Base-by-base conservation (phyloP, 2,113 vertebrate species). In the Ceyx margarethae region DNA sequence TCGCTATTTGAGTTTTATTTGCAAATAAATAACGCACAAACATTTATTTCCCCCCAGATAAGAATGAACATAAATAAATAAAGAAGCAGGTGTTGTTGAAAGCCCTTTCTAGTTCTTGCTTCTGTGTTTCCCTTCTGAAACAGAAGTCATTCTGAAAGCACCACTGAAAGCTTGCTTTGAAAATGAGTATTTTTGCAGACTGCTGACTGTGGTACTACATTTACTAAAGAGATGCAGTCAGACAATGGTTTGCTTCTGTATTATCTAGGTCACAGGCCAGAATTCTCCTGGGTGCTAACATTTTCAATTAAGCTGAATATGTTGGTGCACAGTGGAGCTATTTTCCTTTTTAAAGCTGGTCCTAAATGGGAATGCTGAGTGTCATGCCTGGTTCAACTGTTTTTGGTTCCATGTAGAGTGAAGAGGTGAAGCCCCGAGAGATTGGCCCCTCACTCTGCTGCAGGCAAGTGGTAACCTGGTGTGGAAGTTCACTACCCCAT, bases 111-210 rank as follows among this genome's bases (percentile, higher is more conserved):
- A 81, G 75, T 46, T 64, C 29, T 60, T 50, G 43, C n/a, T 25
- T 81, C 60, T 76, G n/a, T 74, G 46, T 67, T 81, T 75, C 57
- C 65, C 42, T 80, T 37, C 69, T 48, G 53, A 90, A 95, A 87
- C 65, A 87, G 77, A 87, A 91, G 90, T 94, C 5, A 81, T 89
- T 93, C 81, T 83, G 85, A 95, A 94, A 92, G 73, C 67, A 46
- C 68, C 91, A 73, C 78, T 67, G 66, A 94, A 89, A 88, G 65
- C 68, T 94, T 95, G 91, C 90, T 96, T 96, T 95, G 91, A 93
- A 95, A 96, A 83, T 51, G 62, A 92, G 72, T 62, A 51, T 93
- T 95, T 95, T 90, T 83, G 73, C 76, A 84, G 90, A 94, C 79
- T 76, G 73, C 93, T 93, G 94, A 93, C 83, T 85, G 45, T 0